A percentile compares a stretch with the other conserved stretches of the same genome.
Evolutionary conservation across 2,888 invertebrate species (phyloP).

Genomic region (Ectobius pallidus): DNA sequence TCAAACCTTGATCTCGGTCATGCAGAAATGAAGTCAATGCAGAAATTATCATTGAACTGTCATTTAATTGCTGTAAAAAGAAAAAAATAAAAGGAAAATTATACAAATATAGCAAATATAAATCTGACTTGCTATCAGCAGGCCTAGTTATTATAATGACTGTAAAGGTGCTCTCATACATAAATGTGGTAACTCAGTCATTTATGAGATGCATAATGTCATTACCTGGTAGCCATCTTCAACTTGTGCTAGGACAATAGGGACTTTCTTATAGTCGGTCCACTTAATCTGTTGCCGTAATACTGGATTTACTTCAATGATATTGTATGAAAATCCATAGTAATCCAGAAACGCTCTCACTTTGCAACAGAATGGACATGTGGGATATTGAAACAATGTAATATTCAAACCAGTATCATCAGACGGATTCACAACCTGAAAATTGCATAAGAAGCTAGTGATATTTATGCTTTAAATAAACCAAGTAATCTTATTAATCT

Average conservation of each 20-base stretch:
- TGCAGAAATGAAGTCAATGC: constrained; percentile 77
- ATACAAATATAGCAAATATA: too few relatives aligned
- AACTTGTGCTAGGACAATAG: constrained; percentile 80
- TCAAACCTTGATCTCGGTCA: constrained; percentile 64
- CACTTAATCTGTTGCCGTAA: constrained; percentile 89
- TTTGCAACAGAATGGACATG: constrained; percentile 98
- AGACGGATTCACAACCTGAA: constrained; percentile 67
- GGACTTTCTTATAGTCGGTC: constrained; percentile 95
- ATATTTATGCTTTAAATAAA: too few relatives aligned
- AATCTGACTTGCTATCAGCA: too few relatives aligned
- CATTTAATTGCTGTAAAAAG: constrained; percentile 77
- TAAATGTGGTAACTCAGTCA: not conserved
- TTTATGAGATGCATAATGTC: too few relatives aligned
- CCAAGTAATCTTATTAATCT: too few relatives aligned
- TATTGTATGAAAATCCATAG: constrained; percentile 90
- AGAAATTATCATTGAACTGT: constrained; percentile 94
- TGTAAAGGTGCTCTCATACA: too few relatives aligned
- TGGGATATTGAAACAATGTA: constrained; percentile 94
- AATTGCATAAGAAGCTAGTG: too few relatives aligned
- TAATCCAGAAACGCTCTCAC: constrained; percentile 89
- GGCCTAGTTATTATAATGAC: too few relatives aligned
- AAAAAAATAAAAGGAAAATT: too few relatives aligned
- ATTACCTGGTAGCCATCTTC: constrained; percentile 70
- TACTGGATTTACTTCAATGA: constrained; percentile 97
- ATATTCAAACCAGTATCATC: constrained; percentile 76